Percentiles rank a stretch among this genome's conserved stretches.
phyloP scores from a whole-genome alignment of 35 echinoderm and acorn worm genomes.

The Apostichopus japonicus region DNA sequence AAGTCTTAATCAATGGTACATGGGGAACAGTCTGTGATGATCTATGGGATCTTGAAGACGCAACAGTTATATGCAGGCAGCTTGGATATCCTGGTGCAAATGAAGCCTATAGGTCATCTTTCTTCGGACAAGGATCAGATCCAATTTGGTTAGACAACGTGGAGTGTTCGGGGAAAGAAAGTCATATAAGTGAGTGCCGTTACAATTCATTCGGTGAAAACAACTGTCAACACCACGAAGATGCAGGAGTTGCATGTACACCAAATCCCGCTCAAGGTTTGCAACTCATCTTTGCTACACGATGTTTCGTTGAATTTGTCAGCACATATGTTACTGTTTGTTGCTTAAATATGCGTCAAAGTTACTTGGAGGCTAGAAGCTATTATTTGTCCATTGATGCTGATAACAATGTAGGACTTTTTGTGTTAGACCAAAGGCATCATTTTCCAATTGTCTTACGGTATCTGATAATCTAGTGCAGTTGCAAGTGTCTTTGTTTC shows the following conservation, averaged over 20 bases:
- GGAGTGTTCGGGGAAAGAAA: not conserved
- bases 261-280: no score
- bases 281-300: no score
- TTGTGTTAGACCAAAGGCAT: no score
- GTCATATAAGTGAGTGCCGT: not conserved
- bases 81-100: not conserved
- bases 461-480: no score
- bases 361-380: no score
- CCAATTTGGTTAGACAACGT: slow-evolving; percentile 30
- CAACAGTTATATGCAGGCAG: slow-evolving; percentile 25
- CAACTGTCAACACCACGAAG: slow-evolving; percentile 1
- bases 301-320: no score
- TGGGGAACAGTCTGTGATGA: slow-evolving; percentile 57
- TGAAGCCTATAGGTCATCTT: not conserved
- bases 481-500: no score
- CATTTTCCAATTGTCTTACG: no score
- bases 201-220: not conserved
- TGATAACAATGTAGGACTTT: no score
- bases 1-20: slow-evolving; percentile 13
- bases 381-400: no score
- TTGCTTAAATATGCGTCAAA: no score
- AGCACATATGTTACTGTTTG: no score
- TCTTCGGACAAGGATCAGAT: not conserved
- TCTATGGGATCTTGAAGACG: not conserved
- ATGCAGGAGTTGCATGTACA: not conserved